phyloP scores from a whole-genome alignment of 2,113 vertebrate genomes.

The Ploceus nigricollis region DNA sequence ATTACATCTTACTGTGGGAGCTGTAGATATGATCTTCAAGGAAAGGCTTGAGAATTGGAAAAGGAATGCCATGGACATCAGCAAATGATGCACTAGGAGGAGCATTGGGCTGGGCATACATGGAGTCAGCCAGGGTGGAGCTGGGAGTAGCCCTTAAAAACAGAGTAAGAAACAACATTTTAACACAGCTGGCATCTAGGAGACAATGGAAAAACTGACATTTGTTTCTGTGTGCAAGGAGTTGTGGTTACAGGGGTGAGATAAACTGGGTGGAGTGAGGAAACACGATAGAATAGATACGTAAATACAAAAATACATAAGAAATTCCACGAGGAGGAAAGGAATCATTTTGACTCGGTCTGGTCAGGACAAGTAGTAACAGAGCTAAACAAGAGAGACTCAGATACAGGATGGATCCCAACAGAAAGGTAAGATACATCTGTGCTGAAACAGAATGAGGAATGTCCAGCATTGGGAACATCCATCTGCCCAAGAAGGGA shows the following conservation, averaged over 20 bases:
- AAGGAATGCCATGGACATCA: background rate
- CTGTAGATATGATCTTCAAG: background rate
- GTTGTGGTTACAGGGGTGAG: background rate
- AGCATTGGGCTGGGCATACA: background rate
- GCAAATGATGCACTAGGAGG: background rate
- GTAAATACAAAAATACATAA: background rate
- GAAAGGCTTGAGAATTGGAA: background rate
- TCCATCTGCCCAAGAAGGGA: background rate
- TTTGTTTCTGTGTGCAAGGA: background rate
- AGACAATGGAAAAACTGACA: slow-evolving; percentile 42
- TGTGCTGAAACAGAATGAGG: background rate
- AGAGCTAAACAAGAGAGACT: background rate
- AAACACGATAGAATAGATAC: background rate
- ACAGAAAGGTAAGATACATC: background rate
- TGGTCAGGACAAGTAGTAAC: background rate
- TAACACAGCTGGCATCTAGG: background rate
- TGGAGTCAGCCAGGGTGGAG: slow-evolving; percentile 5
- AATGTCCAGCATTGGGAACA: background rate
- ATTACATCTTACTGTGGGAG: background rate
- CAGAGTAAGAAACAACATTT: background rate
- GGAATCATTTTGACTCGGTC: background rate
- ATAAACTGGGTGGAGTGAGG: slow-evolving; percentile 22
- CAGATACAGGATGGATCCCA: background rate
- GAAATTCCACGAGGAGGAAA: background rate
- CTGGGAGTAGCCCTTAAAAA: slow-evolving; percentile 19